A percentile compares a stretch with the other conserved stretches of the same genome.
These are phyloP conservation scores for Caretta caretta DNA, from an alignment of 2,113 vertebrate genomes.

Conservation along the genomic window DNA sequence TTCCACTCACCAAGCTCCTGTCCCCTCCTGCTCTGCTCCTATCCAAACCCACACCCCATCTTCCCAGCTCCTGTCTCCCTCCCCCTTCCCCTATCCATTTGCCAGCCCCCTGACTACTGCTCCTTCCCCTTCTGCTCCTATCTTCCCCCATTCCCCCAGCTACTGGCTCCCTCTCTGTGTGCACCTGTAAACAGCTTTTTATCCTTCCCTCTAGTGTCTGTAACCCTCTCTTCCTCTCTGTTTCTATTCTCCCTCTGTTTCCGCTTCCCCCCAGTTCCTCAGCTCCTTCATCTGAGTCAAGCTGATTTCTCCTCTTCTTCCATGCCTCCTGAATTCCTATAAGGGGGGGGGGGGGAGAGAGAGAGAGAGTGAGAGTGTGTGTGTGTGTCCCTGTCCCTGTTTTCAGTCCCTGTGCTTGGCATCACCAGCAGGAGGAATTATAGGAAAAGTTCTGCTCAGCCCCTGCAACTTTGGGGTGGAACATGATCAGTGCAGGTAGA, in stretches of 20 bases:
- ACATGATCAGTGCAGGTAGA: background rate
- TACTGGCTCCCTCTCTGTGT: background rate
- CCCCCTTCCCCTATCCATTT: background rate
- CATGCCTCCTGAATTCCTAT: background rate
- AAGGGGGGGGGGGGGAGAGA: no score
- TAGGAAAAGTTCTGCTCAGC: rapidly evolving
- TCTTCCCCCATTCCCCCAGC: background rate
- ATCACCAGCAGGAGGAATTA: background rate
- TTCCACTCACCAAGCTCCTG: background rate
- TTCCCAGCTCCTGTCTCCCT: background rate
- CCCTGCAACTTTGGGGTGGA: background rate
- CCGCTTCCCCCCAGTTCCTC: background rate
- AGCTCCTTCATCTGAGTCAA: background rate
- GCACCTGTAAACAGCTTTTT: rapidly evolving
- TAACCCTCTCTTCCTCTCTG: background rate
- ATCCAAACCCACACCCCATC: background rate
- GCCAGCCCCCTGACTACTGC: background rate
- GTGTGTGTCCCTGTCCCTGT: no score
- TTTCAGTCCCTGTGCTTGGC: background rate
- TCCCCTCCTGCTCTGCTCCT: background rate
- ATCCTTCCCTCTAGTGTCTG: background rate
- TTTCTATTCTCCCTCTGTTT: background rate
- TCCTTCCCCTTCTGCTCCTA: background rate
- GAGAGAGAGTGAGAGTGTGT: background rate
- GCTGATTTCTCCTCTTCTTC: background rate